Base-by-base conservation (phyloP, 2,888 invertebrate genomes). In the Ichneumon xanthorius region DNA sequence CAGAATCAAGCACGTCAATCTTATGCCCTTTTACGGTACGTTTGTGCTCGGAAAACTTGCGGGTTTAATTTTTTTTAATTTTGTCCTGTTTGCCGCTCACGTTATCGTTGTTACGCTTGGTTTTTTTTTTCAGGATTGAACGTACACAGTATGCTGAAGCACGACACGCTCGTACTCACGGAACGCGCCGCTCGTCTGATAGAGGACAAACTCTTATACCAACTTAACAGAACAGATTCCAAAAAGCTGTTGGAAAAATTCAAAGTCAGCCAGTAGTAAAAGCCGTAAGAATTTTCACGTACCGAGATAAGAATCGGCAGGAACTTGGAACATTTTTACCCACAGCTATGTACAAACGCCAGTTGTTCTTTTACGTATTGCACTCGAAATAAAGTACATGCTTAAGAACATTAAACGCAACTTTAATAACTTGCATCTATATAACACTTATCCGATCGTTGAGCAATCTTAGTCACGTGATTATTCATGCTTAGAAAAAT, bases 141-240 rank as follows among this genome's bases (percentile, higher is more conserved):
- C 95, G 98, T 99, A 0, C 97, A 97, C 94, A 99, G 99, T 50
- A 99, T 99, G 98, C 93, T 99, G 86, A 99, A 99, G 94, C 98
- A 99, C 94, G 97, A 98, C 86, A 99, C 99, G 0, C 94, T 99
- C 11, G 96, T 99, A 5, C 93, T 99, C 2, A 99, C 99, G 0
- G 94, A 97, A 87, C 95, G 96, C 65, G 99, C 99, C 0, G 96
- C 98, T 0, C 97, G 98, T 90, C 95, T 95, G 91, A 96, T 99
- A 87, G 98, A 99, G 94, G 96, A 97, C 72, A 96, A 96, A 91
- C 92, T 98, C 86, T 92, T 98, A 16, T 95, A 94, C 81, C 96
- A 97, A 88, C 94, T 98, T 14, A 95, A 97, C 92, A 95, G 96
- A 72, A 94, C 95, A 73, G 96, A 96, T 89, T 93, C 90, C 16